Conservation (phyloP, 1,140 invertebrate species). For the Gyrodactylus salaris region DNA sequence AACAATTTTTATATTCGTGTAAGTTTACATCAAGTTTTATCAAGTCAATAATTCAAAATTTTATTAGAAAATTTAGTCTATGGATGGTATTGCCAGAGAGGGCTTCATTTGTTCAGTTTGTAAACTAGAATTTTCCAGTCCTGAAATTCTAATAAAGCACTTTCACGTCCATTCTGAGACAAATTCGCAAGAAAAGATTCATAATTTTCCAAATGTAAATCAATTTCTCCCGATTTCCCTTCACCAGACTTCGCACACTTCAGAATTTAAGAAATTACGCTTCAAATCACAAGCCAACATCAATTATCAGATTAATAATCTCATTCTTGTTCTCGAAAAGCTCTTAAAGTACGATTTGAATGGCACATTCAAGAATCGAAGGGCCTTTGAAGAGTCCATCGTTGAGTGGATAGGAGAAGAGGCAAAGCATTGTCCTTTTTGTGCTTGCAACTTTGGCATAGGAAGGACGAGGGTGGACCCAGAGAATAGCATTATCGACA, state of each 20-base stretch:
- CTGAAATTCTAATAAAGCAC: neutral
- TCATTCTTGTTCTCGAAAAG: neutral
- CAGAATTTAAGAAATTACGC: neutral
- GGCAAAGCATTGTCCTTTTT: neutral
- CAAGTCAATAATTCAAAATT: neutral
- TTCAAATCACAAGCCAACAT: neutral
- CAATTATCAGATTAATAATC: neutral
- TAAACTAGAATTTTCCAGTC: neutral
- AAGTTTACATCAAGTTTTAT: no score
- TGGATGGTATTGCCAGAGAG: neutral
- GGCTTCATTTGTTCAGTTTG: neutral
- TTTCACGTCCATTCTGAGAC: neutral
- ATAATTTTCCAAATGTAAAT: neutral
- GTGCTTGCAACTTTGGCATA: neutral
- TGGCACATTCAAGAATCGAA: neutral
- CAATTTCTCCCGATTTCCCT: neutral
- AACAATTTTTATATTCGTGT: no score
- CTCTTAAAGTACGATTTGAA: neutral
- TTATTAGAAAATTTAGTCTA: neutral
- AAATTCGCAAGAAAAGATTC: neutral
- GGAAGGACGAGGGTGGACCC: neutral
- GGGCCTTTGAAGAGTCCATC: neutral
- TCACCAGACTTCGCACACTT: neutral
- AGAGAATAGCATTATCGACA: neutral
- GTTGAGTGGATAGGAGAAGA: neutral